Evolutionary conservation across 2,888 invertebrate genomes (phyloP).

Genomic region (Ormyrus nitidulus): DNA sequence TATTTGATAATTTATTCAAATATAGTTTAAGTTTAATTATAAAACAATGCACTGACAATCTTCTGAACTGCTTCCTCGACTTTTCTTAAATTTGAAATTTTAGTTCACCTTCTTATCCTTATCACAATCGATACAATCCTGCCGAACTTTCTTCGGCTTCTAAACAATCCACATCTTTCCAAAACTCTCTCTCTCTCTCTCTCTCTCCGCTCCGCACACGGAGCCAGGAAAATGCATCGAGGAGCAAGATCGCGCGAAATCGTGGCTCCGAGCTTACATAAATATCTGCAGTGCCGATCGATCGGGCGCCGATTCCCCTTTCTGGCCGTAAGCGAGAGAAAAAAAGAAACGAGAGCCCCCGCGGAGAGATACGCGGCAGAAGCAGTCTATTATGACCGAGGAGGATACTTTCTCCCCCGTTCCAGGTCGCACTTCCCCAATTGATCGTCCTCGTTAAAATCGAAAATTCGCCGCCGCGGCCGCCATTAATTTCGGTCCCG

Average conservation of each 20-base stretch:
- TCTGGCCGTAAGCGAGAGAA: neutral
- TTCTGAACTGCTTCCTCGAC: no score
- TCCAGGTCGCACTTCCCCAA: slow-evolving; percentile 14
- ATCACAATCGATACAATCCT: no score
- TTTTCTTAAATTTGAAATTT: no score
- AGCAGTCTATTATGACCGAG: slow-evolving; percentile 40
- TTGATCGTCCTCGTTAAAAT: slow-evolving; percentile 37
- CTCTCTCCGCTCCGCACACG: neutral
- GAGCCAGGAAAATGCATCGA: neutral
- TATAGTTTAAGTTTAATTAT: no score
- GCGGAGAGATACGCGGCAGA: slow-evolving; percentile 1
- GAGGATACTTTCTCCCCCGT: slow-evolving; percentile 34
- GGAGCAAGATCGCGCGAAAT: slow-evolving; percentile 10
- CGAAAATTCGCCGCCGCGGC: neutral
- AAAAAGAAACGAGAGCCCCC: slow-evolving; percentile 13
- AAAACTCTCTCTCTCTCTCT: neutral
- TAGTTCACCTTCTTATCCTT: no score
- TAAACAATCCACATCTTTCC: neutral
- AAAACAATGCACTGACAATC: no score
- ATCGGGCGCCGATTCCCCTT: slow-evolving; percentile 13
- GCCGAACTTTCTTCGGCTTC: neutral
- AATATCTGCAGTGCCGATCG: slow-evolving; percentile 15
- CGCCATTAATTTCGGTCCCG: slow-evolving; percentile 2
- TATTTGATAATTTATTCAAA: no score
- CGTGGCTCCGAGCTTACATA: slow-evolving; percentile 37